Percentiles rank a stretch among this genome's conserved stretches.
Evolutionary conservation across 1,140 invertebrate species (phyloP).

Genomic region (Maconellicoccus hirsutus): DNA sequence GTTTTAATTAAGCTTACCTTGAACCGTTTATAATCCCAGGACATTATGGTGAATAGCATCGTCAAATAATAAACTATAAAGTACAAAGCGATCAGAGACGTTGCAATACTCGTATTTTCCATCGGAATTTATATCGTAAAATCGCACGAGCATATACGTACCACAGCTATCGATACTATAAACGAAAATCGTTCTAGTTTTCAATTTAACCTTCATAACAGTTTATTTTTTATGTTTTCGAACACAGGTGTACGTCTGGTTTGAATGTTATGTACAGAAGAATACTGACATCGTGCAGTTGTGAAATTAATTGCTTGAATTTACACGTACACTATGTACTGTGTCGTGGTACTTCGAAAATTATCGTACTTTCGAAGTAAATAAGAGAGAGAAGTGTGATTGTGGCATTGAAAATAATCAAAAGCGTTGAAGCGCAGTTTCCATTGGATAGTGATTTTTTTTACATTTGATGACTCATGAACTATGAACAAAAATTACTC

Average conservation of each 20-base stretch:
- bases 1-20: not conserved
- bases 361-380: too few species aligned
- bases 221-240: not conserved
- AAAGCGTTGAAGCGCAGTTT: too few species aligned
- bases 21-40: not conserved
- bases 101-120: not conserved
- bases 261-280: too few species aligned
- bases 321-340: too few species aligned
- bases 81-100: not conserved
- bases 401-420: too few species aligned
- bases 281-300: too few species aligned
- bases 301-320: too few species aligned
- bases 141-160: not conserved
- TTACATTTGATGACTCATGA: too few species aligned
- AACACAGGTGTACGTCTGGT: not conserved
- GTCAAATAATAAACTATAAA: constrained; percentile 2
- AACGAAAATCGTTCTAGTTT: not conserved
- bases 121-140: not conserved
- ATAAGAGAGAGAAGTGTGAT: too few species aligned
- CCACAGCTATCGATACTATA: not conserved
- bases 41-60: not conserved
- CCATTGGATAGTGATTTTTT: too few species aligned
- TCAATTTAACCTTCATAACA: not conserved
- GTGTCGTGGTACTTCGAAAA: too few species aligned
- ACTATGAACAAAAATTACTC: too few species aligned